phyloP scores from a whole-genome alignment of 2,113 vertebrate genomes.

The Nibea albiflora region DNA sequence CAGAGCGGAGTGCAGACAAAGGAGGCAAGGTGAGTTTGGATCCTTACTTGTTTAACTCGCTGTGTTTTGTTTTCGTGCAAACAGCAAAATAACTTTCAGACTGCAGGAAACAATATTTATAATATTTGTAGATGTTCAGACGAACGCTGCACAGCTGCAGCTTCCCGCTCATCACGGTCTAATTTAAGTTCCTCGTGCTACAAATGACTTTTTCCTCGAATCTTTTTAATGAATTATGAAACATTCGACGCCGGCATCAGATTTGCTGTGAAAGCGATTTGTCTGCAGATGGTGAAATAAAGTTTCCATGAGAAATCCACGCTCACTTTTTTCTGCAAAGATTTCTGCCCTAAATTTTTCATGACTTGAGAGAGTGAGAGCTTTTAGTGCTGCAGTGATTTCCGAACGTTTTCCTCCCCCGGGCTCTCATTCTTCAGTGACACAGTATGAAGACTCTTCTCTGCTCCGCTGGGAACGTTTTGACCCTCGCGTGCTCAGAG shows the following conservation, averaged over 20 bases:
- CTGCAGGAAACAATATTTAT: background rate
- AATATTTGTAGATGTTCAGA: too few relatives aligned
- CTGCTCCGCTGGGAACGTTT: conserved; percentile 20
- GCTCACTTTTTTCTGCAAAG: conserved; percentile 16
- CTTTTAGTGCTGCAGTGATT: conserved; percentile 46
- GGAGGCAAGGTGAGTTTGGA: conserved; percentile 79
- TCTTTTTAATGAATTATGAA: conserved; percentile 21
- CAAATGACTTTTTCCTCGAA: background rate
- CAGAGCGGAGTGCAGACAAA: conserved; percentile 75
- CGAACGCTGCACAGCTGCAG: background rate
- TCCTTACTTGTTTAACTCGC: conserved; percentile 4
- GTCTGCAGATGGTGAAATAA: conserved; percentile 3
- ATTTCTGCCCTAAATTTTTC: conserved; percentile 39
- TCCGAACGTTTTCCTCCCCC: conserved; percentile 8
- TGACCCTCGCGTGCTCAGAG: background rate
- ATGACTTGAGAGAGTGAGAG: conserved; percentile 32
- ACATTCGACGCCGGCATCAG: background rate
- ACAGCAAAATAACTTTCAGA: background rate
- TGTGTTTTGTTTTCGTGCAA: conserved; percentile 10
- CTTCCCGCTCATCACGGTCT: background rate
- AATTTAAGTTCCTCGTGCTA: background rate
- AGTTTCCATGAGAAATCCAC: conserved; percentile 11
- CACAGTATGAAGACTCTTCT: conserved; percentile 11
- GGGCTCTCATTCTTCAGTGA: background rate
- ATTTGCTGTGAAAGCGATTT: conserved; percentile 40